Conservation (phyloP, 53 echinoderm and acorn worm genomes). For the Pentamera pediparva region DNA sequence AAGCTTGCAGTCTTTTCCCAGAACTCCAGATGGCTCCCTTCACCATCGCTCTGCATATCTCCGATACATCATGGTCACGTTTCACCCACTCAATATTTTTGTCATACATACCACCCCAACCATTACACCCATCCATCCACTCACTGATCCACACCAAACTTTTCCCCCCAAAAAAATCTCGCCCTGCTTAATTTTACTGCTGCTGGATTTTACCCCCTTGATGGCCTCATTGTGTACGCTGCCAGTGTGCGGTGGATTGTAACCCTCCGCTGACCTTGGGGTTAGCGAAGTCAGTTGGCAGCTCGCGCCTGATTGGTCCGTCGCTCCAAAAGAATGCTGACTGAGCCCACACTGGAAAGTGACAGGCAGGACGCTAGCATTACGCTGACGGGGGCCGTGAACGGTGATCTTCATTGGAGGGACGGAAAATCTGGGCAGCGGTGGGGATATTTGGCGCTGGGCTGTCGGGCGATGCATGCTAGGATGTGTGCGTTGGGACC, state of each 20-base stretch:
- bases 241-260: conserved; percentile 24
- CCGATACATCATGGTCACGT: too few species aligned
- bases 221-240: conserved; percentile 37
- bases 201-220: conserved; percentile 19
- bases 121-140: too few species aligned
- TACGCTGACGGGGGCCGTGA: conserved; percentile 14
- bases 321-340: conserved; percentile 30
- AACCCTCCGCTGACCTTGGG: conserved; percentile 30
- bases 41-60: too few species aligned
- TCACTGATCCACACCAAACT: too few species aligned
- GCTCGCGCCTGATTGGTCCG: conserved; percentile 16
- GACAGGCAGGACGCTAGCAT: conserved; percentile 26
- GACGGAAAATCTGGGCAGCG: neutral
- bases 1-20: too few species aligned
- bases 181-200: too few species aligned
- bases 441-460: neutral
- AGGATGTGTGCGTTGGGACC: neutral
- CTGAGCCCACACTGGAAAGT: conserved; percentile 14
- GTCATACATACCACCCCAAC: too few species aligned
- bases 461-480: neutral
- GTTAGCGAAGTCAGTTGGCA: conserved; percentile 25
- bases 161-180: too few species aligned
- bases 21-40: too few species aligned
- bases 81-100: too few species aligned
- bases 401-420: neutral